Percentiles rank a stretch among this genome's conserved stretches.
Evolutionary conservation across 2,888 invertebrate species (phyloP).

Genomic region (Diaphora mendica): DNA sequence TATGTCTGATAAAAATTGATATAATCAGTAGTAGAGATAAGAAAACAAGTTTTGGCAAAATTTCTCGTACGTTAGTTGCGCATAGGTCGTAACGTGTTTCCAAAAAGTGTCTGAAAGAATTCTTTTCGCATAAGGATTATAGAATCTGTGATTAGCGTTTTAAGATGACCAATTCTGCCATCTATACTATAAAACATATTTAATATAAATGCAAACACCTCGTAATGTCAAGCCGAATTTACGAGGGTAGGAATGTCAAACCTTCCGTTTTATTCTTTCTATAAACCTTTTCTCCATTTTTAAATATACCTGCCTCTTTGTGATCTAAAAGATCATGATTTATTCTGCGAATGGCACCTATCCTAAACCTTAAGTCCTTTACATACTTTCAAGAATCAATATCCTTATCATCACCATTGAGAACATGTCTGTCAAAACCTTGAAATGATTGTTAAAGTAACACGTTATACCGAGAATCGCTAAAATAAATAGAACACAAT

Average conservation of each 20-base stretch:
- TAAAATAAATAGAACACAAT: constrained; percentile 7
- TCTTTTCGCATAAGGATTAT: not conserved
- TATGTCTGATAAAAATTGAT: not conserved
- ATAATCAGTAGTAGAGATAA: not conserved
- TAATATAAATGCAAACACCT: not conserved
- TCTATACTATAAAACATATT: not conserved
- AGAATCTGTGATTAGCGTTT: not conserved
- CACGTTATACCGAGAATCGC: constrained; percentile 2
- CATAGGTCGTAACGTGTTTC: not conserved
- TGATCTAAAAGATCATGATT: not conserved
- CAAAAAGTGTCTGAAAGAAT: not conserved
- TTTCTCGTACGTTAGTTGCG: not conserved
- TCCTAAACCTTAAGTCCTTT: not conserved
- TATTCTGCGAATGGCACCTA: not conserved
- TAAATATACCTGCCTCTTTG: not conserved
- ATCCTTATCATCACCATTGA: not conserved
- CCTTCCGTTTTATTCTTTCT: too few relatives aligned
- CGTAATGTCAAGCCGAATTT: not conserved
- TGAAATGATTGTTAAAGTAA: not conserved
- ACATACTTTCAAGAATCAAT: not conserved
- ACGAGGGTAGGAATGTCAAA: not conserved
- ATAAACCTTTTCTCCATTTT: too few relatives aligned
- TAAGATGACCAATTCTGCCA: not conserved
- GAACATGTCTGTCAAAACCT: constrained; percentile 4
- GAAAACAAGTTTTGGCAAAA: not conserved